Conservation (phyloP, 2,888 invertebrate genomes). For the Pseudanteris insignis region DNA sequence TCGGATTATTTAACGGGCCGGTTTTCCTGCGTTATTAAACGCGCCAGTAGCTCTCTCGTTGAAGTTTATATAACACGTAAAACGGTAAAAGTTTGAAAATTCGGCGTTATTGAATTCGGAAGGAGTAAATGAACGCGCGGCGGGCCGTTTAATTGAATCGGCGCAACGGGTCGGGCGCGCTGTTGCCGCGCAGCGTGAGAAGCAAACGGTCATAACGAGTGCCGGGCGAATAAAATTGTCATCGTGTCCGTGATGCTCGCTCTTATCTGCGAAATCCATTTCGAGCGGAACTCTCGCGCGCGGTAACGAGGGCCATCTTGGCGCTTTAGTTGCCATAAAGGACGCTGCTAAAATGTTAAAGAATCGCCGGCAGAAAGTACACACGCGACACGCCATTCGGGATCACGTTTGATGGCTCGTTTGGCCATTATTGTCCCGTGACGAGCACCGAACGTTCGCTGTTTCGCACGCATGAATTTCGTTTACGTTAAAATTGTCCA, state of each 20-base stretch:
- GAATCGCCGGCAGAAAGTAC: constrained; percentile 47
- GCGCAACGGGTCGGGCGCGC: no score
- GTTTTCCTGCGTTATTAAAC: constrained; percentile 47
- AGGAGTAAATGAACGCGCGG: constrained; percentile 10
- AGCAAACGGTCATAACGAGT: constrained; percentile 3
- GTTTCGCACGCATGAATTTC: constrained; percentile 32
- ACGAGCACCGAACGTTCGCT: constrained; percentile 48
- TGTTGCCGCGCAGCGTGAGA: constrained; percentile 14
- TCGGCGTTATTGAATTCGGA: constrained; percentile 31
- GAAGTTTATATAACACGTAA: constrained; percentile 42
- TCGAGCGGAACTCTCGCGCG: constrained; percentile 32
- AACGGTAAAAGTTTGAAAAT: constrained; percentile 22
- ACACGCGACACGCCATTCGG: constrained; percentile 60
- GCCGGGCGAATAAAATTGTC: constrained; percentile 31
- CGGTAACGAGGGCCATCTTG: constrained; percentile 44
- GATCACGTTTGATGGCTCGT: constrained; percentile 64
- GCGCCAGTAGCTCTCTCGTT: constrained; percentile 29
- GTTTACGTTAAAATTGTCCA: no score
- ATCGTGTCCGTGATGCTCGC: constrained; percentile 17
- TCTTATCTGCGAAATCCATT: constrained; percentile 35
- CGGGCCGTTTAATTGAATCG: constrained; percentile 18
- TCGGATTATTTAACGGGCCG: constrained; percentile 50
- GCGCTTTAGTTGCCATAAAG: constrained; percentile 56
- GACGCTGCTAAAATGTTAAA: constrained; percentile 49
- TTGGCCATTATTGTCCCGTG: constrained; percentile 63